phyloP scores from a whole-genome alignment of 2,797 vertebrate genomes.

The Spheniscus humboldti region DNA sequence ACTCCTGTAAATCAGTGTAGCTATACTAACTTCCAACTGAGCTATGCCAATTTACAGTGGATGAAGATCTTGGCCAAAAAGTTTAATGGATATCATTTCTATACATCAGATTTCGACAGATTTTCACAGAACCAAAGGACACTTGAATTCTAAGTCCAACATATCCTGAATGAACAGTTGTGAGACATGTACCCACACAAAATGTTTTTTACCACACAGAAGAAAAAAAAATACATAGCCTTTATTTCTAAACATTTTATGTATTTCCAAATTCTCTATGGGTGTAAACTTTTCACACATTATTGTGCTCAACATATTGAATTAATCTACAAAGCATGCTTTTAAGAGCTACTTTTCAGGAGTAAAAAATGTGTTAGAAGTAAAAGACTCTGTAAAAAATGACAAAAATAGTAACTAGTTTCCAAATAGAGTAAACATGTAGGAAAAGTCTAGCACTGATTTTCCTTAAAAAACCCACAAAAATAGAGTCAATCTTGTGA shows the following conservation, averaged over 20 bases:
- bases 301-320: background rate
- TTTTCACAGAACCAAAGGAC: background rate
- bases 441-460: background rate
- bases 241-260: background rate
- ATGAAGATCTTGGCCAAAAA: background rate
- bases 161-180: background rate
- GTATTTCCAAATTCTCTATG: background rate
- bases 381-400: background rate
- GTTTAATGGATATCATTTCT: background rate
- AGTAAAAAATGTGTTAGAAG: conserved; percentile 29
- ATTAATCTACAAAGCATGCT: background rate
- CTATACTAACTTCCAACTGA: background rate
- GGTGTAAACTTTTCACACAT: background rate
- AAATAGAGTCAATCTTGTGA: background rate
- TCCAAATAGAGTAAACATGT: background rate
- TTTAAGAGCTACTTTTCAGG: conserved; percentile 38
- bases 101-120: background rate
- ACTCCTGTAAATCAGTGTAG: background rate
- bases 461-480: background rate
- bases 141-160: background rate
- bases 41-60: background rate
- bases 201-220: background rate
- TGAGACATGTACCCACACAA: background rate
- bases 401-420: background rate
- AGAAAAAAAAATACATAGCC: background rate